These are phyloP conservation scores for Cephus sareptanus DNA, from an alignment of 2,888 invertebrate genomes.

Conservation along the genomic window DNA sequence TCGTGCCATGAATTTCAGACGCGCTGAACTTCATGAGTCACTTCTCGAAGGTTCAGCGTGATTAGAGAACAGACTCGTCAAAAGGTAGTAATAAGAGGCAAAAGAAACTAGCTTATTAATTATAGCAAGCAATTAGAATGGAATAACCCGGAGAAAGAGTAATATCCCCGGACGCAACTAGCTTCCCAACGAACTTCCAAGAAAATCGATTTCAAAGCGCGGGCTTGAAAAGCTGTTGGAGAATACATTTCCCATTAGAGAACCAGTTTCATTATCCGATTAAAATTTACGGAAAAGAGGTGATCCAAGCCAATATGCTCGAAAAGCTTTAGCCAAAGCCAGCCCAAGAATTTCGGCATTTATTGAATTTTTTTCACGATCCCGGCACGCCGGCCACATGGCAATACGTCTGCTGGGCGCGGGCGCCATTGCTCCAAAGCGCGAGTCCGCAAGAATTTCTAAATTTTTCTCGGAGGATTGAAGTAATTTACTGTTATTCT, in stretches of 20 bases:
- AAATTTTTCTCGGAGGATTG: neutral
- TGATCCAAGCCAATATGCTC: neutral
- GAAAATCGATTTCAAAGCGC: neutral
- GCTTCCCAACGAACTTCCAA: neutral
- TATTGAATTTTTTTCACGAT: slow-evolving; percentile 20
- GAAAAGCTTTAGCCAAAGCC: neutral
- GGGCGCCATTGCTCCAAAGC: slow-evolving; percentile 6
- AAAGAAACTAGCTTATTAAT: neutral
- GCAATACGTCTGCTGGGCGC: slow-evolving; percentile 33
- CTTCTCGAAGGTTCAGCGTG: neutral
- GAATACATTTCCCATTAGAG: neutral
- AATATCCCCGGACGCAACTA: neutral
- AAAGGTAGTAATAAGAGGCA: neutral
- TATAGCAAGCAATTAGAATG: neutral
- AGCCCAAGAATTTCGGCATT: neutral
- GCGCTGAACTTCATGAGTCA: neutral
- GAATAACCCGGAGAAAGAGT: neutral
- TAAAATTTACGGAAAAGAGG: neutral
- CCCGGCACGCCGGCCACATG: slow-evolving; percentile 56
- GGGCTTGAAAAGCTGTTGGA: neutral
- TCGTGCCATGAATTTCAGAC: neutral
- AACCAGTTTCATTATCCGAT: neutral
- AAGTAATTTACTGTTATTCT: neutral
- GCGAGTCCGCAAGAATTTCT: neutral
- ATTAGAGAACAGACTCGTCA: neutral